Evolutionary conservation across 2,113 vertebrate species (phyloP), one percentile per base, ranked within the genome.

Genomic region (Corythornis cristatus): DNA sequence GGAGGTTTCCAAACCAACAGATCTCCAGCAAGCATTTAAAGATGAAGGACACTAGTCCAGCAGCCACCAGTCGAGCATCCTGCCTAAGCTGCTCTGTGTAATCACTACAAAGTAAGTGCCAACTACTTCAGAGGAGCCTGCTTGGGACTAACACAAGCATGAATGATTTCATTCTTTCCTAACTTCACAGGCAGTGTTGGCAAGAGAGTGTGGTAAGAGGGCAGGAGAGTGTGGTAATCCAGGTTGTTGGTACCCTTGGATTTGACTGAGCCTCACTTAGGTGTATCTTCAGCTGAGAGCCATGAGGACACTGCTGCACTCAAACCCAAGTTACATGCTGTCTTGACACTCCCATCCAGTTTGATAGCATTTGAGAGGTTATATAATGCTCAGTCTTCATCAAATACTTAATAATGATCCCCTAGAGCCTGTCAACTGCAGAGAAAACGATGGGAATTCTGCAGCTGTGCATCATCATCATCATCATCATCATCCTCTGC

Each of bases 231-330:
- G 29, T n/a, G 29, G 29, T 12, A 56, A 62, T 22, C 57, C 29
- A 61, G 23, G 35, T 20, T 43, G 25, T 6, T 21, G 14, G 37
- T 8, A 18, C 16, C 56, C 56, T 33, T 18, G 14, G 22, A 48
- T 31, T 0, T 19, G 46, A 25, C 15, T 13, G n/a, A 84, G 26
- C 26, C 50, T 0, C 1, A 1, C n/a, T 9, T 17, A 67, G 43
- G 20, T 2, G 1, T 13, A 33, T 9, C 45, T 56, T 37, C 48
- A 56, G 16, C 29, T 17, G 25, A 2, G 15, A 81, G 22, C 29
- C 70, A 67, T 2, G 1, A 21, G 46, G 33, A 43, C 62, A 48
- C 31, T 7, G 26, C 31, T 7, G 26, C 29, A 64, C 23, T 1
- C 31, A 43, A 89, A 21, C 40, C 78, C 68, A 60, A 72, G 64